These are phyloP conservation scores for Siderastrea siderea DNA, from an alignment of 92 coral and sea anemone genomes.

Conservation along the genomic window DNA sequence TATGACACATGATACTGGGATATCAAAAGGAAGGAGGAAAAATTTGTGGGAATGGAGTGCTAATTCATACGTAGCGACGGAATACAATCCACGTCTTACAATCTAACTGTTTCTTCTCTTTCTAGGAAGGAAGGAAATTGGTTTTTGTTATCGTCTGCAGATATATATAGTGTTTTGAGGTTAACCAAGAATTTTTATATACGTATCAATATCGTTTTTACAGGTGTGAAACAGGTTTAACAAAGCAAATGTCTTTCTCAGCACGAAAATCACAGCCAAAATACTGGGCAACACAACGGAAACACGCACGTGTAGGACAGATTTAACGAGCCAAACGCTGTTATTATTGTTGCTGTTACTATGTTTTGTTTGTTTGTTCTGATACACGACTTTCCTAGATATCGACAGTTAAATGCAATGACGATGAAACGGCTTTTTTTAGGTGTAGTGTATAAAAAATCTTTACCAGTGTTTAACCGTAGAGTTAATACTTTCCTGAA, in stretches of 20 bases:
- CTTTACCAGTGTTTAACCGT: no score
- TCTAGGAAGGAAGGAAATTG: not conserved
- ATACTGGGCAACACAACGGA: not conserved
- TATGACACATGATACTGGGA: not conserved
- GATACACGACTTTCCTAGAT: no score
- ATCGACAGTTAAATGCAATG: no score
- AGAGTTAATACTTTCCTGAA: no score
- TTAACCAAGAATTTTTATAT: not conserved
- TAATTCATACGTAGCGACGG: not conserved
- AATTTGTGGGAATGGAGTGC: not conserved
- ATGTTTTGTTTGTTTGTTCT: no score
- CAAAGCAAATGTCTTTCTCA: not conserved
- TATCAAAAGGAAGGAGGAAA: not conserved
- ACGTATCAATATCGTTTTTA: not conserved
- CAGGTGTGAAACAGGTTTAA: not conserved
- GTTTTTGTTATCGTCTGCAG: not conserved
- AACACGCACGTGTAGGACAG: not conserved
- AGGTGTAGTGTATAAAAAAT: no score
- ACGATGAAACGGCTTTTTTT: no score
- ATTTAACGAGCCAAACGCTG: no score
- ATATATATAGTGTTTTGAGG: not conserved
- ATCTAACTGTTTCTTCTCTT: not conserved
- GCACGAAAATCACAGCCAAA: not conserved
- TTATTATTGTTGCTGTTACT: no score
- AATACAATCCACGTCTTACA: not conserved